Evolutionary conservation across 2,797 vertebrate genomes (phyloP).

Genomic region (Emydoidea blandingii): DNA sequence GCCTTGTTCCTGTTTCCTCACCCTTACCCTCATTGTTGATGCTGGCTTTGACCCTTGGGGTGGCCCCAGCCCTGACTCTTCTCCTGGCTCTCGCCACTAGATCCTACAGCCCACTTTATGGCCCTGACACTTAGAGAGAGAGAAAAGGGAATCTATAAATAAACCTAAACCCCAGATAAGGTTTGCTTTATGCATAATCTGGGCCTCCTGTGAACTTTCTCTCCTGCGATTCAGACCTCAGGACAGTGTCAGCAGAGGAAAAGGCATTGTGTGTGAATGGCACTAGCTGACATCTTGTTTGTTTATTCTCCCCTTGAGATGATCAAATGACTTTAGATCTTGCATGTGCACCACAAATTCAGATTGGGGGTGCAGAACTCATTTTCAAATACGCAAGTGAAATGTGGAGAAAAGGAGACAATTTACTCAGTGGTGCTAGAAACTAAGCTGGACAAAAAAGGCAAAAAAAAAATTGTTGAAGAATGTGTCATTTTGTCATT

Average conservation of each 20-base stretch:
- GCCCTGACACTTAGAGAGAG: background rate
- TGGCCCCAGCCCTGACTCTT: background rate
- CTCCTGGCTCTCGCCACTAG: background rate
- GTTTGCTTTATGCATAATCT: background rate
- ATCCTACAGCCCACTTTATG: background rate
- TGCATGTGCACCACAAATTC: background rate
- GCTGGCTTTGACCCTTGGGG: too few relatives aligned
- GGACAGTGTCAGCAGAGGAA: background rate
- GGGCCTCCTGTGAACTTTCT: background rate
- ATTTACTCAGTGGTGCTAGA: background rate
- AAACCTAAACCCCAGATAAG: background rate
- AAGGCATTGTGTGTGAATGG: background rate
- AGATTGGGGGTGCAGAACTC: background rate
- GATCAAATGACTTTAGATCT: background rate
- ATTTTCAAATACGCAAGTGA: background rate
- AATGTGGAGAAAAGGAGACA: background rate
- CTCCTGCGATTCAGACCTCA: background rate
- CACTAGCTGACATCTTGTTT: background rate
- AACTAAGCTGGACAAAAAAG: background rate
- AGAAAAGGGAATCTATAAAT: background rate
- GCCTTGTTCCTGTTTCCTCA: background rate
- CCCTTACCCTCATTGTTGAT: background rate
- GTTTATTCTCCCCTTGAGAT: background rate
- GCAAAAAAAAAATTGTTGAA: background rate
- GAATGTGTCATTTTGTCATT: background rate